Base-by-base conservation (phyloP, 1,140 invertebrate genomes). In the Antheraea mylitta region DNA sequence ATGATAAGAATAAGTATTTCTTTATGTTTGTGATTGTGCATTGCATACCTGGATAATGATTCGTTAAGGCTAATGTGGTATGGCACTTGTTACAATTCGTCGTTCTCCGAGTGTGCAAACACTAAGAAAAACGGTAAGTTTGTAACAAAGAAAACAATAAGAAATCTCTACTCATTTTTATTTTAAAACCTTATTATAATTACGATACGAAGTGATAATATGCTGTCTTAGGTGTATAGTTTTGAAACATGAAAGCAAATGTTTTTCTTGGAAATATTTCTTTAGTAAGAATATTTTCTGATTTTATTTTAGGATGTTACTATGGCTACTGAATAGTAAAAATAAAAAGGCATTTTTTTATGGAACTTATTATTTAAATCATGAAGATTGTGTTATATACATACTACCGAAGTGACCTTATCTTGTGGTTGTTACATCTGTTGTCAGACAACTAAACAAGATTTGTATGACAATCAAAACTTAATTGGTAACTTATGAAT, bases 71-170 rank as follows among this genome's bases (percentile, higher is more conserved):
- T 87, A 82, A 87, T 91, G 86, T 91, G 89, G 82, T 83, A 91
- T 91, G 89, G 89, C 89, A 86, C 87, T 91, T 80, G 86, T 91
- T 83, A 91, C 87, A 78, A 91, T 91, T 82, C 87, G 87, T 73
- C 89, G 89, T 83, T 89, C 89, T 80, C 83, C 88, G 72, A 91
- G 87, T 85, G 85, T 91, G 80, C 89, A 87, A 84, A 85, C 89
- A 86, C 86, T 86, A 82, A 89, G 81, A 79, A 87, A 90, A 89
- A 85, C 89, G 86, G 89, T 91, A 79, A 86, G 87, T 85, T 64
- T 22, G 5, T 65, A 65, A 48, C 64, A 65, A 65, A 65, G 37
- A 65, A 65, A 65, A 48, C 11, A 4, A 10, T 63, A n/a, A 37
- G 30, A 63, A 37, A 11, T 63, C 61, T 63, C 16, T 16, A 63